Base-by-base conservation (phyloP, 2,888 invertebrate genomes). In the Pyralis farinalis region DNA sequence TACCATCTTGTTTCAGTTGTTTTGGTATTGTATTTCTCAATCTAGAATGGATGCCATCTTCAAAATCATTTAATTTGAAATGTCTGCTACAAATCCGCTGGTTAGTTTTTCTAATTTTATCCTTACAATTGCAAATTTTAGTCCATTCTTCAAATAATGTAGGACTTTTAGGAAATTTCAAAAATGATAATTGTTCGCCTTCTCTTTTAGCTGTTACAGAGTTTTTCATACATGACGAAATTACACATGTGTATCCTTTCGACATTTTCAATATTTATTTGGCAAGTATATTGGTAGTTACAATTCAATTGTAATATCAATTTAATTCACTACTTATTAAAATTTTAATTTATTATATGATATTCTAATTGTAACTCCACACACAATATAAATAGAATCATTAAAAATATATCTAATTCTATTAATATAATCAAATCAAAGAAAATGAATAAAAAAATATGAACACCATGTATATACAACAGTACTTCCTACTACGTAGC, bases 261-360 rank as follows among this genome's bases (percentile, higher is more conserved):
- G 25, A 25, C 25, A 25, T 25, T 25, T 25, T n/a, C 35, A 47
- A 45, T 50, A 43, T 38, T n/a, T n/a, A n/a, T n/a, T n/a, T n/a
- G n/a, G n/a, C n/a, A n/a, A n/a, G n/a, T n/a, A n/a, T n/a, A n/a
- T n/a, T n/a, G n/a, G n/a, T n/a, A n/a, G n/a, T n/a, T n/a, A n/a
- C n/a, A n/a, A n/a, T n/a, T n/a, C n/a, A n/a, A n/a, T n/a, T n/a
- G n/a, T n/a, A n/a, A n/a, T n/a, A n/a, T n/a, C n/a, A n/a, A n/a
- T n/a, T n/a, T n/a, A n/a, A n/a, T n/a, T n/a, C n/a, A n/a, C n/a
- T n/a, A n/a, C n/a, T n/a, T n/a, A n/a, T n/a, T n/a, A n/a, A n/a
- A n/a, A n/a, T n/a, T n/a, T n/a, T n/a, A n/a, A n/a, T n/a, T n/a
- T n/a, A n/a, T n/a, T n/a, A n/a, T n/a, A n/a, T n/a, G n/a, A n/a